phyloP scores from a whole-genome alignment of 2,797 vertebrate genomes.

The Sebastiscus tertius region DNA sequence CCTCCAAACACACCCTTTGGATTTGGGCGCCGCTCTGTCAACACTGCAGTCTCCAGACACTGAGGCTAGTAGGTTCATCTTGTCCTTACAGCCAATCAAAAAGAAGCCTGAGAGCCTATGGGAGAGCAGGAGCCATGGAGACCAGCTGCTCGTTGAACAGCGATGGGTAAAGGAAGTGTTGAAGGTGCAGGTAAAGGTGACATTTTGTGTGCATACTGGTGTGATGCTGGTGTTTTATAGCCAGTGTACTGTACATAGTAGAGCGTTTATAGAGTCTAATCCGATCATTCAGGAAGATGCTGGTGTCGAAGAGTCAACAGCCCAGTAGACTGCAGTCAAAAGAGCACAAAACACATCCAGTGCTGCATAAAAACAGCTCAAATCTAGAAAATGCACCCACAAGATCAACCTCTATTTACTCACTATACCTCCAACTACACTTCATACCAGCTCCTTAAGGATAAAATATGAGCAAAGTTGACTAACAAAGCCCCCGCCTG shows the following conservation, averaged over 20 bases:
- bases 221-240: conserved; percentile 42
- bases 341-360: neutral
- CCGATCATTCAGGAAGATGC: conserved; percentile 40
- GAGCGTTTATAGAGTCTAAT: conserved; percentile 38
- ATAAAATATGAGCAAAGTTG: neutral
- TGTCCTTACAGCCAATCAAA: conserved; percentile 53
- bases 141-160: conserved; percentile 58
- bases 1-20: conserved; percentile 75
- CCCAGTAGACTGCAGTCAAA: neutral
- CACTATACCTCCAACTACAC: neutral
- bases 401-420: neutral
- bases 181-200: conserved; percentile 33
- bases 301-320: conserved; percentile 36
- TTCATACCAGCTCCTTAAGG: neutral
- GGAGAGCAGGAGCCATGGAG: conserved; percentile 61
- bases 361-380: neutral
- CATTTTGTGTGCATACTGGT: conserved; percentile 20
- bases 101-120: conserved; percentile 44
- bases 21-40: conserved; percentile 75
- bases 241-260: neutral
- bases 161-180: conserved; percentile 46
- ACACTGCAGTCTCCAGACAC: conserved; percentile 69
- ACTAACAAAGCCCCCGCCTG: conserved; percentile 4
- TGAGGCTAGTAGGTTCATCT: conserved; percentile 28
- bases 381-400: neutral